Evolutionary conservation across 2,113 vertebrate species (phyloP), one percentile per base, ranked within the genome.

Genomic region (Trogon surrucura): DNA sequence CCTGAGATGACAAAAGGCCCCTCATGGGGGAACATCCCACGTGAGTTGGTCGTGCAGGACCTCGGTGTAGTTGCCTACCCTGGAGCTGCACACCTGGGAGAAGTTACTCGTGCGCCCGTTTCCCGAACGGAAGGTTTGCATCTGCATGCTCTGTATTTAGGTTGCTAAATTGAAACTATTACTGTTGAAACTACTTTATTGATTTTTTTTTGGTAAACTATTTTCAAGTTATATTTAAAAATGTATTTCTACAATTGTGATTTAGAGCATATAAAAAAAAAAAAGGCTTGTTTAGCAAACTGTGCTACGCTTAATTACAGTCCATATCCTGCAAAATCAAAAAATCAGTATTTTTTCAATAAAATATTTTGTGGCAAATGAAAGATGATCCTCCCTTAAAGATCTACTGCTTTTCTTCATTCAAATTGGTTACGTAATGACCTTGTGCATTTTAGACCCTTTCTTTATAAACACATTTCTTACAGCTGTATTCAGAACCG

Each of bases 361-460:
- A 78, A 65, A 70, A n/a, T 83, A 53, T 36, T 95, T 96, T 93
- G 81, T 95, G 93, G 91, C 95, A 97, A 97, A 95, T 96, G 91
- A 95, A 96, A 95, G 93, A 94, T 75, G 93, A 97, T 81, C 61
- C 88, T 90, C 95, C 82, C 87, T 97, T 97, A 94, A 97, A 94
- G 80, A 96, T 66, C 88, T 97, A 84, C 89, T 95, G 65, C 56
- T 94, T 92, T 97, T 97, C 93, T 95, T 96, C 84, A 91, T 58
- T 93, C 69, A 92, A 38, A 36, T 53, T 78, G 41, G 66, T 73
- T 84, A 16, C 7, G 9, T 70, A 53, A 51, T 16, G 18, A 67
- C 16, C 15, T 56, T 53, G 48, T 83, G 50, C 5, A 2, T 93
- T 97, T 94, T 95, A 95, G 96, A 96, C 93, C 85, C 84, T 95